Base-by-base conservation (phyloP, 2,797 vertebrate species). In the Phalloptychus januarius region DNA sequence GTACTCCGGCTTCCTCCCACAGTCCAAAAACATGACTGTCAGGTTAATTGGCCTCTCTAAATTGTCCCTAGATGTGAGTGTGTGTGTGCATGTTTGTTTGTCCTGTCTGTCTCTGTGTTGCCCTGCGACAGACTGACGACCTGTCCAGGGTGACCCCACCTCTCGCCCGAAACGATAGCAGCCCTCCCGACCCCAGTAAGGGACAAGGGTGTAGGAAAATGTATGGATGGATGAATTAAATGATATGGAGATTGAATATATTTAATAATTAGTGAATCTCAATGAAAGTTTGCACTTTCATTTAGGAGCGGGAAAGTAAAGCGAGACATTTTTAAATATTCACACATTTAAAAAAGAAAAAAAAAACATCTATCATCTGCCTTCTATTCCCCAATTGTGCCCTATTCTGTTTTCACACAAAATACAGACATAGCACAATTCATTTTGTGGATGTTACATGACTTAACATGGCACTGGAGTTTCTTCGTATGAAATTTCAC, bases 401-500 rank as follows among this genome's bases (percentile, higher is more conserved):
- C 6, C 20, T 40, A 42, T n/a, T 69, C 12, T 63, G 20, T 38
- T 18, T 40, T 69, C 38, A 40, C 36, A 69, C 13, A 69, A 69
- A 67, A 40, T 40, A 33, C 36, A 67, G 11, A 67, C 10, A 33
- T 63, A 40, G n/a, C 5, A 42, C 23, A 42, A 7, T 25, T 69
- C 0, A 42, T 69, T 69, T 42, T 69, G 10, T n/a, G 12, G 23
- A n/a, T n/a, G 11, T 69, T 1, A n/a, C 65, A 5, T 42, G 23
- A 40, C 38, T 69, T n/a, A 13, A 2, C 36, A 6, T 42, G 23
- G 4, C 38, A 69, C 65, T 42, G 7, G 71, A 81, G 72, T 89
- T 89, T 81, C 72, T 33, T 58, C 71, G 75, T 75, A 76, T 72
- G 73, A 63, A 67, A 72, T 42, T 72, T 82, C 72, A 40, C 48